Evolutionary conservation across 1,140 invertebrate genomes (phyloP).

Genomic region (Solenopsis invicta): DNA sequence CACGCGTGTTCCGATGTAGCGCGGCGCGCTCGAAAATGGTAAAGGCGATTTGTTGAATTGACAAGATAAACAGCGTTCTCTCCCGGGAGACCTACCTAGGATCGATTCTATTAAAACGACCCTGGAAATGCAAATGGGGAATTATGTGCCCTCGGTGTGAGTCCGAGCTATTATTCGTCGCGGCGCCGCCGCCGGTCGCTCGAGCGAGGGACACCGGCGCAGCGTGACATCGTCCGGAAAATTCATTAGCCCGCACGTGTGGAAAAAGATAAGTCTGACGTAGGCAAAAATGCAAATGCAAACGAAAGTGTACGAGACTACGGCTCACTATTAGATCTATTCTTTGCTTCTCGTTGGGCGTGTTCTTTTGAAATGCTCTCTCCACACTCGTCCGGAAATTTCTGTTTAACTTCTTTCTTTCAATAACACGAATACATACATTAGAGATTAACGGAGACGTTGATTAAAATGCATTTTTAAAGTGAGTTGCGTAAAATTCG

Average conservation of each 20-base stretch:
- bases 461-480: background rate
- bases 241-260: slow-evolving; percentile 32
- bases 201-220: background rate
- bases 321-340: background rate
- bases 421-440: background rate
- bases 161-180: slow-evolving; percentile 12
- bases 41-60: slow-evolving; percentile 57
- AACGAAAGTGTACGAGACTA: background rate
- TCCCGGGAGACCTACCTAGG: background rate
- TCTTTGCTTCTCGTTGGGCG: background rate
- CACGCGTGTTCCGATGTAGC: slow-evolving; percentile 8
- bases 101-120: slow-evolving; percentile 42
- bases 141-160: slow-evolving; percentile 27
- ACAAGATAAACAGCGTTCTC: slow-evolving; percentile 45
- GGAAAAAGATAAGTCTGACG: slow-evolving; percentile 1
- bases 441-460: background rate
- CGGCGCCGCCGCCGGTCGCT: background rate
- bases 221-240: slow-evolving; percentile 18
- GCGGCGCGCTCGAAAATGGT: slow-evolving; percentile 37
- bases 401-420: slow-evolving; percentile 11
- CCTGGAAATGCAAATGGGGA: slow-evolving; percentile 46
- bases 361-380: background rate
- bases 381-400: background rate
- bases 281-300: background rate
- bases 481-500: background rate